Base-by-base conservation (phyloP, 2,797 vertebrate species). In the Acipenser oxyrinchus region DNA sequence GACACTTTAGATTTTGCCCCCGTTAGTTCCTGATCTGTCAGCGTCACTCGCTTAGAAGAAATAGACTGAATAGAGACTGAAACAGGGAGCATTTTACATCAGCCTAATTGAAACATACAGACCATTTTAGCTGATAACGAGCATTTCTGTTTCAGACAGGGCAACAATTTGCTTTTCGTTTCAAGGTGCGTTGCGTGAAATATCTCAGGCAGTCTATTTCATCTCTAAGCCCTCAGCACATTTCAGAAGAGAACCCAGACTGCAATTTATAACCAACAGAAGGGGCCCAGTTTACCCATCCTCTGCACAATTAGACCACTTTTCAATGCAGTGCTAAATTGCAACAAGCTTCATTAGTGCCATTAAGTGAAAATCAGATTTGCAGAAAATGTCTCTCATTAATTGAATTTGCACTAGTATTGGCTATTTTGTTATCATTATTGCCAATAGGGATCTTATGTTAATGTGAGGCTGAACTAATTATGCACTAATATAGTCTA, bases 281-380 rank as follows among this genome's bases (percentile, higher is more conserved):
- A 37, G 23, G 10, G 60, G 60, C 7, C 18, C 5, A 62, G 10
- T 37, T 62, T 23, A 62, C 23, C 18, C 48, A 48, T n/a, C 15
- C n/a, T 48, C 60, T 23, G 60, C 12, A 4, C 18, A 62, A 37
- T 62, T 48, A 37, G 18, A 7, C 8, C 10, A 62, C 8, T 15
- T 10, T 37, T 12, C 7, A 37, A 37, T 12, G 60, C 18, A 6
- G 60, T 10, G 60, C 6, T n/a, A 37, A 62, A 62, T 15, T 9
- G 18, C 18, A 48, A 48, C 6, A 18, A 18, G 60, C 13, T 62
- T 62, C 5, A 62, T 62, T 23, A 62, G 6, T 10, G 6, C 12
- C 60, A 23, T 62, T 62, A 62, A 18, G 60, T 37, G 18, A 37
- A 62, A 62, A 62, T 62, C 18, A 8, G 23, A 62, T 62, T 62